Evolutionary conservation across 2,888 invertebrate species (phyloP), one percentile per base, ranked within the genome.

Genomic region (Rhagophthalmus giganteus): DNA sequence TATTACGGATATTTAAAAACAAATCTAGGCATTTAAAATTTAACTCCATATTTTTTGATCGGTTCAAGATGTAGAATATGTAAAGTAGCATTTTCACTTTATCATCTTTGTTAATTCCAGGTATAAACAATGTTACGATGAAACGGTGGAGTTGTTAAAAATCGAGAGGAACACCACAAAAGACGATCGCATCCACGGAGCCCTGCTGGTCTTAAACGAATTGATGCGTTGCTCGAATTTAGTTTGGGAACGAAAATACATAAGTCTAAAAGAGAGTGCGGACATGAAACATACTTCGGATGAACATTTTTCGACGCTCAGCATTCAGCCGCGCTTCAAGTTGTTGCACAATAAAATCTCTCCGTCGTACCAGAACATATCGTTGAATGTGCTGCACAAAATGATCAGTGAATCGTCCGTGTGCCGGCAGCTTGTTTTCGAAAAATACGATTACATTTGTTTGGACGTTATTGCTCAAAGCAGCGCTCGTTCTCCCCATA

Each of bases 101-200:
- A n/a, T n/a, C n/a, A n/a, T n/a, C n/a, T n/a, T n/a, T n/a, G n/a
- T n/a, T n/a, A n/a, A n/a, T n/a, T n/a, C n/a, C n/a, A 78, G 78
- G 77, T 93, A 93, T 72, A 90, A 89, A 70, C 90, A 91, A 64
- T 96, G 95, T 68, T 95, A 90, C 73, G 90, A 94, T 57, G 94
- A 96, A 74, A 90, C 93, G 1, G 85, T 86, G 64, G 80, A 81
- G 41, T 87, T 90, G 13, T 88, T 92, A 71, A 90, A 90, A 63
- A 66, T 70, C 71, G 89, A 93, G 67, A 65, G 69, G 41, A 88
- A 89, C 52, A 84, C 87, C 44, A 86, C 86, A 2, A 83, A 85
- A 58, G 97, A 98, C 64, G 97, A 97, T 70, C 84, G 90, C 69
- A 85, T 92, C 11, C 97, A 98, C 71, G 96, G 96, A 16, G 92